Base-by-base conservation (phyloP, 2,113 vertebrate species). In the Odobenus rosmarus region DNA sequence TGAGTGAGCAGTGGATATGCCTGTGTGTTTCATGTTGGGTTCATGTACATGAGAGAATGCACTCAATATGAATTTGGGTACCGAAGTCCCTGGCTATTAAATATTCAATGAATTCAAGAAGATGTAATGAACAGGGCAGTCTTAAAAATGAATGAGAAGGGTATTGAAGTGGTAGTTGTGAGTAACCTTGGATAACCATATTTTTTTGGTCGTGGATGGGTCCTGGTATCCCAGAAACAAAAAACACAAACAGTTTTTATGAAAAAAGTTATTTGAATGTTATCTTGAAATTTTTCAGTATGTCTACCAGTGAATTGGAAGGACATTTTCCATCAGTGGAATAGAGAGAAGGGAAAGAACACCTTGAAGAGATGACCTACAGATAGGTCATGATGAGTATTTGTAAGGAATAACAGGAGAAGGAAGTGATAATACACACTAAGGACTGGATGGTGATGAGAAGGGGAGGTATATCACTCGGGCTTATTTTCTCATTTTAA, bases 211-310 rank as follows among this genome's bases (percentile, higher is more conserved):
- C 19, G 19, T 26, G 19, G 67, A 10, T 88, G 80, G 42, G 11
- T 71, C 81, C 96, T 84, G 46, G 7, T 92, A 85, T 92, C 46
- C 46, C 69, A 90, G 36, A 77, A 77, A 96, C 4, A 90, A 97
- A 96, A 96, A 96, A 64, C 62, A 95, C 93, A 93, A 89, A 88
- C 42, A 80, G 10, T 85, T 94, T 96, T 97, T 96, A 92, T 91
- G 61, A 87, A 93, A 93, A 31, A 83, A 51, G 1, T 88, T 94
- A 80, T 53, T 81, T 87, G 83, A 15, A 36, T 82, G 4, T 46
- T 97, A 59, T 42, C 49, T 84, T 84, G 83, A 96, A 39, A 18
- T 77, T 88, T 83, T 49, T 86, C 72, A 72, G 0, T 83, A 42
- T 90, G 53, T 61, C 62, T 93, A 5, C 72, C 61, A 89, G 13